Conservation (phyloP, 2,113 vertebrate genomes). For the Tonatia bakeri region DNA sequence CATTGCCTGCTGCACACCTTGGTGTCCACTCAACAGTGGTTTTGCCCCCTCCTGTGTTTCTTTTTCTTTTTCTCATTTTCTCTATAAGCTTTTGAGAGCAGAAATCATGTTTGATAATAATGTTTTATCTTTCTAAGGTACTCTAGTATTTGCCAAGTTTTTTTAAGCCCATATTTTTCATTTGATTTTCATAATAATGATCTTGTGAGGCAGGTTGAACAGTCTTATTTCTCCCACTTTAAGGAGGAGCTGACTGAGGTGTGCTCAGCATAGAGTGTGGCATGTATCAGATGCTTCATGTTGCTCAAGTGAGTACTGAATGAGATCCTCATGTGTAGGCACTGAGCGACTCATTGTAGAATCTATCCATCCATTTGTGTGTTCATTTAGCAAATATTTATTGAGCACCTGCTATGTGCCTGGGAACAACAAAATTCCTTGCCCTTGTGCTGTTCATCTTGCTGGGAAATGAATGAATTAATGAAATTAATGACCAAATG, state of each 20-base stretch:
- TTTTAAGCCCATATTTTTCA: neutral
- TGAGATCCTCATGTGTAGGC: neutral
- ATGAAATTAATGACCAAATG: neutral
- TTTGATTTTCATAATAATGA: neutral
- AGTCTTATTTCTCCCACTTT: neutral
- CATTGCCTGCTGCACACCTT: neutral
- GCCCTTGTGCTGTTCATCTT: neutral
- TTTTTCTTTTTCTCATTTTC: conserved; percentile 7
- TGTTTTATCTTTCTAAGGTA: neutral
- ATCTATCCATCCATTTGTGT: neutral
- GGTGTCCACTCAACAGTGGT: neutral
- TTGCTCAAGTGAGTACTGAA: neutral
- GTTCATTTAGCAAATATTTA: neutral
- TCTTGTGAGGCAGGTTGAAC: neutral
- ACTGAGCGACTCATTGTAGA: neutral
- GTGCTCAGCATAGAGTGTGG: neutral
- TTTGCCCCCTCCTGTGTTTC: neutral
- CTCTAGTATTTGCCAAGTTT: neutral
- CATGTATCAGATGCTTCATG: neutral
- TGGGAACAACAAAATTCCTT: neutral
- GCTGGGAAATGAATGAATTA: neutral
- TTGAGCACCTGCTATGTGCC: neutral
- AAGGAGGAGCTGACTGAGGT: neutral
- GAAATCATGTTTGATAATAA: neutral
- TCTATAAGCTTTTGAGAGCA: neutral